phyloP scores from a whole-genome alignment of 1,140 invertebrate genomes.

The Platyura marginata region DNA sequence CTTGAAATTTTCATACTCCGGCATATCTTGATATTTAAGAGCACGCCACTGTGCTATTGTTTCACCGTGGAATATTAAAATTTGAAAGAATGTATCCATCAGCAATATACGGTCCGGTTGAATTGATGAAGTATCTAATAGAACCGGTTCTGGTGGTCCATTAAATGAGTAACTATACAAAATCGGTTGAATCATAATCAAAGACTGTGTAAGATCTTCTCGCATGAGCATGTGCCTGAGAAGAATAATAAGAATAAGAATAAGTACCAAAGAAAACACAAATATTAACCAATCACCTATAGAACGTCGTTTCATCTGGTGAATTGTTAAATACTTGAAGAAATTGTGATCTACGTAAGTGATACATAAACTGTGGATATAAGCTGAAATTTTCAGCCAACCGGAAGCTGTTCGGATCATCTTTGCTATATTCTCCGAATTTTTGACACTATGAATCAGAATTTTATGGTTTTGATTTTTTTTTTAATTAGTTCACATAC shows the following conservation, averaged over 20 bases:
- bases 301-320: slow-evolving; percentile 98
- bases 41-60: slow-evolving; percentile 95
- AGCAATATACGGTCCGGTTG: slow-evolving; percentile 92
- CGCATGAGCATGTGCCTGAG: slow-evolving; percentile 87
- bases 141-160: slow-evolving; percentile 91
- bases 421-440: slow-evolving; percentile 95
- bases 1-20: slow-evolving; percentile 94
- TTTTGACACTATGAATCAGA: slow-evolving; percentile 74
- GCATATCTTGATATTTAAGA: slow-evolving; percentile 85
- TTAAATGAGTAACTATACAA: slow-evolving; percentile 97
- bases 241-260: slow-evolving; percentile 7
- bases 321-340: slow-evolving; percentile 99
- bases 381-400: slow-evolving; percentile 92
- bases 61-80: slow-evolving; percentile 99
- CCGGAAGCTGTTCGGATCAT: slow-evolving; percentile 92
- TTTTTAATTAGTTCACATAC: slow-evolving; percentile 39
- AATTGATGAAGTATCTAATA: slow-evolving; percentile 94
- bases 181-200: slow-evolving; percentile 99
- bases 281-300: slow-evolving; percentile 47
- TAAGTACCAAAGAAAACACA: neutral
- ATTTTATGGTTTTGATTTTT: neutral
- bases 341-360: slow-evolving; percentile 94
- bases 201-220: slow-evolving; percentile 90
- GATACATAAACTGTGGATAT: slow-evolving; percentile 99
- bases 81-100: slow-evolving; percentile 99